Conservation (phyloP, 2,797 vertebrate genomes). For the Rhinophrynus dorsalis region DNA sequence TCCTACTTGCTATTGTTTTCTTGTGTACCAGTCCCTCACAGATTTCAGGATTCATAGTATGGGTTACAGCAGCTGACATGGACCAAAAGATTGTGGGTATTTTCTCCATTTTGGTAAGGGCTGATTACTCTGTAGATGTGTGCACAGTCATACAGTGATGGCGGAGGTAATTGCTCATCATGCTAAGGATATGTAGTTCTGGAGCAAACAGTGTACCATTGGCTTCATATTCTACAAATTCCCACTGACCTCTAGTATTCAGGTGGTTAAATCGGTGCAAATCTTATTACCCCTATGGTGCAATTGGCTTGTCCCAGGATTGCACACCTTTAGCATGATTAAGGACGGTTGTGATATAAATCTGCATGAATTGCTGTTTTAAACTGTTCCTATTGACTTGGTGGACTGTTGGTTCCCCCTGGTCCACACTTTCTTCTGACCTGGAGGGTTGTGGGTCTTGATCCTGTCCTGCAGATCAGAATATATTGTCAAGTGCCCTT, state of each 20-base stretch:
- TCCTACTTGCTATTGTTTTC: background rate
- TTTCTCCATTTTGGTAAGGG: background rate
- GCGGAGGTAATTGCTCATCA: too few relatives aligned
- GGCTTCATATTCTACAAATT: too few relatives aligned
- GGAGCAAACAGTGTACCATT: too few relatives aligned
- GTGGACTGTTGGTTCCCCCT: background rate
- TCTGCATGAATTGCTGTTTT: slow-evolving; percentile 22
- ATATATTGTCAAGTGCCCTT: slow-evolving; percentile 36
- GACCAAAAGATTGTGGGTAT: background rate
- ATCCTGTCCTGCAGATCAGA: slow-evolving; percentile 30
- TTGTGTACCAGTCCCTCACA: too few relatives aligned
- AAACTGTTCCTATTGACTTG: background rate
- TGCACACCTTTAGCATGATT: too few relatives aligned
- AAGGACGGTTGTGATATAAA: background rate
- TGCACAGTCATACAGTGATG: background rate
- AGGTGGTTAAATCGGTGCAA: too few relatives aligned
- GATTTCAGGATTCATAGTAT: slow-evolving; percentile 2
- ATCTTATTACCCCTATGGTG: too few relatives aligned
- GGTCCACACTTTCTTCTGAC: background rate
- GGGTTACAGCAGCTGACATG: background rate
- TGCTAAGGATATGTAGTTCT: too few relatives aligned
- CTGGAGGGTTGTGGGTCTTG: background rate
- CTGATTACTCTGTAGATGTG: too few relatives aligned
- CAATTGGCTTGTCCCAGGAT: too few relatives aligned
- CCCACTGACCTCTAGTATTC: too few relatives aligned